These are phyloP conservation scores for Tragelaphus oryx DNA, from an alignment of 2,797 vertebrate genomes.

Conservation along the genomic window DNA sequence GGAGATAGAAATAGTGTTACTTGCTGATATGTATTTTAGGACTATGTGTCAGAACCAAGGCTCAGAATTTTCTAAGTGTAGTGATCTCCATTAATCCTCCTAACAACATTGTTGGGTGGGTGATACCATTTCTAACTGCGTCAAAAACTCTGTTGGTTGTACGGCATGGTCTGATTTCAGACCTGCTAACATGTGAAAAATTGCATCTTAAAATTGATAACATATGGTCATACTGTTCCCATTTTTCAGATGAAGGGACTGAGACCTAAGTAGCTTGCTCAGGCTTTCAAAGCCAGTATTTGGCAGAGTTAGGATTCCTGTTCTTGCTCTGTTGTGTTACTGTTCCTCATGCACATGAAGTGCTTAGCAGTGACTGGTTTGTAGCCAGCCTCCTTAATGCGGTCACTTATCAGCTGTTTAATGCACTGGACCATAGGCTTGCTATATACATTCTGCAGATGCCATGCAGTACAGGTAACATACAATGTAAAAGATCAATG, in stretches of 20 bases:
- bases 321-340: neutral
- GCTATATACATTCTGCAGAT: fast-evolving
- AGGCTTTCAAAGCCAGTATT: neutral
- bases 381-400: neutral
- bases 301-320: neutral
- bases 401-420: neutral
- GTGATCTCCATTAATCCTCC: neutral
- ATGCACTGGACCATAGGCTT: fast-evolving
- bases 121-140: neutral
- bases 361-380: neutral
- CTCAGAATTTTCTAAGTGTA: neutral
- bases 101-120: too few species aligned
- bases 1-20: neutral
- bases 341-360: neutral
- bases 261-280: neutral
- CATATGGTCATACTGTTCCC: neutral
- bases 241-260: neutral
- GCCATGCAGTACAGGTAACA: neutral
- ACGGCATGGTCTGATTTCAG: neutral
- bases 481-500: fast-evolving
- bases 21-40: neutral
- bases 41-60: neutral
- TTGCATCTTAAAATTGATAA: neutral
- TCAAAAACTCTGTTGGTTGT: neutral
- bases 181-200: neutral